Base-by-base conservation (phyloP, 2,113 vertebrate species). In the Platichthys flesus region DNA sequence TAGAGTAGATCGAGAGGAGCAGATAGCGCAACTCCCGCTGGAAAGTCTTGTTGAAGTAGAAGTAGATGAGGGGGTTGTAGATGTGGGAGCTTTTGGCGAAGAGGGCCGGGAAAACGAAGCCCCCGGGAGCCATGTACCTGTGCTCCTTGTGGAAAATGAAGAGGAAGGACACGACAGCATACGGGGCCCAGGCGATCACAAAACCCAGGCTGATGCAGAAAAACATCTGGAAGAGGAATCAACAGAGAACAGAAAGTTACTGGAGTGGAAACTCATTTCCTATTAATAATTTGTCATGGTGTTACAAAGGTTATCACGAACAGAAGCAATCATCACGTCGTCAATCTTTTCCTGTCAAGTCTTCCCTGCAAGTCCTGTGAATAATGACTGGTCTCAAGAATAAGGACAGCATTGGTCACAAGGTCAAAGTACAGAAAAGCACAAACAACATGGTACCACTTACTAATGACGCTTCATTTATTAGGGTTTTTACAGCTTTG, bases 31-130 rank as follows among this genome's bases (percentile, higher is more conserved):
- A 81, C 78, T 93, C 91, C 64, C 52, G 66, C 64, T 89, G 78
- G 49, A 93, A 94, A 9, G 79, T 83, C 73, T 83, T 91, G 85
- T 93, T 94, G 54, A 93, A 93, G 88, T 91, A 94, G 84, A 94
- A 94, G 85, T 94, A 94, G 70, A 94, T 93, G 64, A 94, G 84
- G 0, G 93, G 93, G 82, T 93, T 94, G 90, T 93, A 94, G 82
- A 94, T 16, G 74, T 94, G 93, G 54, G 92, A 94, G 71, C 90
- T 93, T 72, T 94, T 94, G 82, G 92, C 91, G 3, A 93, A 94
- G 56, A 93, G 89, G 2, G 91, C 85, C 0, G 92, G 91, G 26
- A 93, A 89, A 3, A 94, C 84, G 0, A 92, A 94, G 47, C 90
- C 91, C 56, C 60, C 82, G 0, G 78, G 91, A 15, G 88, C 85